Evolutionary conservation across 1,140 invertebrate genomes (phyloP).

Genomic region (Marisa cornuarietis): DNA sequence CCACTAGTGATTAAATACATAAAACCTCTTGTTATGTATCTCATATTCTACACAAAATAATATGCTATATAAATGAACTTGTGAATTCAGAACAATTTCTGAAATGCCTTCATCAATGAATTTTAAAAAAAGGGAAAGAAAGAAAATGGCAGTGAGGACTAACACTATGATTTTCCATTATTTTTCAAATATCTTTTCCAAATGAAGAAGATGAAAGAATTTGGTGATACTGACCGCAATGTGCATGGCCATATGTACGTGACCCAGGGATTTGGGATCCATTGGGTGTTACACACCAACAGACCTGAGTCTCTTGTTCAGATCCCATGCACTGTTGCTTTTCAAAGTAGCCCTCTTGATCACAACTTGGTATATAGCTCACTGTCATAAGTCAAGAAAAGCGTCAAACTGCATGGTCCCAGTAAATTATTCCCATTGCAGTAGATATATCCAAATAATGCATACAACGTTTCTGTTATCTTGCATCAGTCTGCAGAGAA

Average conservation of each 20-base stretch:
- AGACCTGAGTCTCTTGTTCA: conserved; percentile 67
- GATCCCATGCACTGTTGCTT: conserved; percentile 85
- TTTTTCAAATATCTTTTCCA: not conserved
- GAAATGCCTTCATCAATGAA: not conserved
- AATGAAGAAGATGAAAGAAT: not conserved
- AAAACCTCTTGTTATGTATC: not conserved
- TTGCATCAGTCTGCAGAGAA: too few relatives aligned
- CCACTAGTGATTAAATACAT: not conserved
- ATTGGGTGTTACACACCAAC: conserved; percentile 94
- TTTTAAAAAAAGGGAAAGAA: not conserved
- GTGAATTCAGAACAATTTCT: not conserved
- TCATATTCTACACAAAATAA: not conserved
- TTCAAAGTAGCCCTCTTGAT: conserved; percentile 85
- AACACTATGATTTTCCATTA: not conserved
- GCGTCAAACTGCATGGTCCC: too few relatives aligned
- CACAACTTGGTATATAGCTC: conserved; percentile 84
- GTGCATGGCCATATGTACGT: conserved; percentile 82
- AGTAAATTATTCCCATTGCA: too few relatives aligned
- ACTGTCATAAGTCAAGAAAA: conserved; percentile 64
- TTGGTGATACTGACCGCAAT: conserved; percentile 77
- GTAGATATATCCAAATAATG: too few relatives aligned
- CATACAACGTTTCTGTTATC: too few relatives aligned
- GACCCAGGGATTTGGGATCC: conserved; percentile 88
- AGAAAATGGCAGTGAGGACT: too few relatives aligned
- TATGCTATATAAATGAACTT: not conserved